A percentile compares a stretch with the other conserved stretches of the same genome.
phyloP scores from a whole-genome alignment of 2,797 vertebrate species.

The Clarias fuscus region DNA sequence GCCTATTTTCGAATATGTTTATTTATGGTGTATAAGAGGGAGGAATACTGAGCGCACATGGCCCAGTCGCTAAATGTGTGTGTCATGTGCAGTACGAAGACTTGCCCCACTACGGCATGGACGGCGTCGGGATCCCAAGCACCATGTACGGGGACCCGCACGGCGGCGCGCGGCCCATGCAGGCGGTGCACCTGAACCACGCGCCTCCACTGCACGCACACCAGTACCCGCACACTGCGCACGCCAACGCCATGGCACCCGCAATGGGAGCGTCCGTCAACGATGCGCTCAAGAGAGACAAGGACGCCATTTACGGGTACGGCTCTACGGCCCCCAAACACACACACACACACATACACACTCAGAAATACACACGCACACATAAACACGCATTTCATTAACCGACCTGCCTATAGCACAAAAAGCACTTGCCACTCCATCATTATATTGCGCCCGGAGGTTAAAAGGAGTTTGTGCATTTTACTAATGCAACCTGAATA shows the following conservation, averaged over 20 bases:
- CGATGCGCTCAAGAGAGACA: constrained; percentile 99
- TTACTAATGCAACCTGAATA: constrained; percentile 1
- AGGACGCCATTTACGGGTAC: constrained; percentile 99
- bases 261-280: constrained; percentile 99
- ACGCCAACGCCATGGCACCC: constrained; percentile 95
- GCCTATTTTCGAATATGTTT: not conserved
- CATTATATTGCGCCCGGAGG: constrained; percentile 33
- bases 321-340: constrained; percentile 66
- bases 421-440: constrained; percentile 29
- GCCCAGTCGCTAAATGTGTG: constrained; percentile 32
- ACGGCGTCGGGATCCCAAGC: constrained; percentile 96
- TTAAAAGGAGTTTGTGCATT: constrained; percentile 36
- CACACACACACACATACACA: constrained; percentile 25
- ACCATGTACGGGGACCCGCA: constrained; percentile 99
- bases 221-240: constrained; percentile 96
- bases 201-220: constrained; percentile 95
- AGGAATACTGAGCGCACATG: constrained; percentile 39
- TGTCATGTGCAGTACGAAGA: constrained; percentile 93
- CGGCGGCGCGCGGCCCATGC: constrained; percentile 94
- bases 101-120: constrained; percentile 98
- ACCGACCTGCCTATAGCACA: constrained; percentile 26
- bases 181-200: constrained; percentile 97
- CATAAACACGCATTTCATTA: constrained; percentile 53
- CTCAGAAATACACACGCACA: constrained; percentile 3
- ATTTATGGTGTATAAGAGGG: constrained; percentile 16